Base-by-base conservation (phyloP, 2,888 invertebrate genomes). In the Aplocera efformata region DNA sequence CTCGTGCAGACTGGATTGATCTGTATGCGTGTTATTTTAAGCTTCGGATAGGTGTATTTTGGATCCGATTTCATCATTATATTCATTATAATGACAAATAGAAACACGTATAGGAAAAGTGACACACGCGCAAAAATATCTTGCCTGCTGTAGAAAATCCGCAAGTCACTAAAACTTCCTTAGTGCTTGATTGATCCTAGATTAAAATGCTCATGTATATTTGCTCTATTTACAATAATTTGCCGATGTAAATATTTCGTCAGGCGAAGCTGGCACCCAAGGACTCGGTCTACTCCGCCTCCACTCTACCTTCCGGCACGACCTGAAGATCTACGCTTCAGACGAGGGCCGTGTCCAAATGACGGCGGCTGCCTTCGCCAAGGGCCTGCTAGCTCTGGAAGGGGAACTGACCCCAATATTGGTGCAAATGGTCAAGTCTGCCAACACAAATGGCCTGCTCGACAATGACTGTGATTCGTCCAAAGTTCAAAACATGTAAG, bases 341-440 rank as follows among this genome's bases (percentile, higher is more conserved):
- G 99, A 99, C 78, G 99, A 99, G 78, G 99, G 99, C 1, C 90
- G 99, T 40, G 99, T 99, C 1, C 99, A 99, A 84, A 99, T 99
- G 98, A 99, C 99, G 0, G 99, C 99, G 0, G 99, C 99, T 0
- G 99, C 99, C 1, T 99, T 99, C 81, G 98, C 99, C 1, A 99
- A 99, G 88, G 99, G 99, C 0, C 88, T 99, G 20, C 88, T 99
- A 6, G 99, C 99, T 0, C 76, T 99, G 33, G 99, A 99, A 79
- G 99, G 99, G 0, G 99, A 99, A 80, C 89, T 99, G 24, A 98
- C 99, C 0, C 99, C 99, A 0, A 99, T 99, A 72, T 86, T 99
- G 30, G 99, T 99, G 32, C 99, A 99, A 84, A 99, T 99, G 99
- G 99, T 99, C 23, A 99, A 99, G 77, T 98, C 98, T 52, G 99